These are phyloP conservation scores for Hypomecis atomaria DNA, from an alignment of 2,888 invertebrate genomes.

Conservation along the genomic window DNA sequence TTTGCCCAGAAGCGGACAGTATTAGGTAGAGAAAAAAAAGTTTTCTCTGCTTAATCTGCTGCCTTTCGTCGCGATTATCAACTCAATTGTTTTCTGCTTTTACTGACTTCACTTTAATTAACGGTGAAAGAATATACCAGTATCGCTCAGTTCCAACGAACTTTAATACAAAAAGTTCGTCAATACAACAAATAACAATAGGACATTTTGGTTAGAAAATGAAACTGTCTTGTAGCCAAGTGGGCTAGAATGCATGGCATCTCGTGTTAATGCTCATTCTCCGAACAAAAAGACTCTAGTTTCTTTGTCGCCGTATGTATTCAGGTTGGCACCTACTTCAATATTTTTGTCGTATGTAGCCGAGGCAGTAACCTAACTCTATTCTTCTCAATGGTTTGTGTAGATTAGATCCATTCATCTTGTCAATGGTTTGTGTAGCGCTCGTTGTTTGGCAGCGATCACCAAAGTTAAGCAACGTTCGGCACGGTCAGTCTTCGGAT, in stretches of 20 bases:
- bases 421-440: no score
- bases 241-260: slow-evolving; percentile 26
- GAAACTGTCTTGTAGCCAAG: slow-evolving; percentile 13
- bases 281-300: slow-evolving; percentile 26
- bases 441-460: no score
- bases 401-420: no score
- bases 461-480: no score
- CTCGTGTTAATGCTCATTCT: slow-evolving; percentile 19
- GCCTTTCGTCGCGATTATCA: no score
- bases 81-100: no score
- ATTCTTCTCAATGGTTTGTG: neutral
- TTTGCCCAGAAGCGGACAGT: no score
- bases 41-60: no score
- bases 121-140: neutral
- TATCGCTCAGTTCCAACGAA: neutral
- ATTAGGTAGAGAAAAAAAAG: no score
- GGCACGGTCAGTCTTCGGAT: no score
- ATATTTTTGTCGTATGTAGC: slow-evolving; percentile 24
- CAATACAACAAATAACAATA: slow-evolving; percentile 1
- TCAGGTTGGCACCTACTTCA: slow-evolving; percentile 37
- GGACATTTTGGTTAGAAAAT: slow-evolving; percentile 18
- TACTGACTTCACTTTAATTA: no score
- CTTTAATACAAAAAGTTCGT: neutral
- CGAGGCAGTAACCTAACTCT: slow-evolving; percentile 7
- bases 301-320: slow-evolving; percentile 37